phyloP scores from a whole-genome alignment of 1,140 invertebrate genomes.

The Pygmarrhopalites habei region DNA sequence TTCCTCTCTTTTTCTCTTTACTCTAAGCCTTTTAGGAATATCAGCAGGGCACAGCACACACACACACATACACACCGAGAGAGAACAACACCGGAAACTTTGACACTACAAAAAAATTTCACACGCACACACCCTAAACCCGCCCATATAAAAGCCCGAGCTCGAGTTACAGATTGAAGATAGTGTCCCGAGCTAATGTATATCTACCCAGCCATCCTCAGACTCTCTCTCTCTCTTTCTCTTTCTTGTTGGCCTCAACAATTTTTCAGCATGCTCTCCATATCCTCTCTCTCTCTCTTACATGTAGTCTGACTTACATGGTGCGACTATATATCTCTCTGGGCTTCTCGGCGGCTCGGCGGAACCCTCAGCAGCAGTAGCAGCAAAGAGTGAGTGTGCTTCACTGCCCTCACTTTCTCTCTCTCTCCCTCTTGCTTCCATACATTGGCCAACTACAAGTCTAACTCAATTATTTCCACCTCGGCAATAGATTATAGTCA shows the following conservation, averaged over 20 bases:
- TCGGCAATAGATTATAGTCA: slow-evolving; percentile 4
- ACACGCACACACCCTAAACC: slow-evolving; percentile 1
- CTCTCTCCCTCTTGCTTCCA: background rate
- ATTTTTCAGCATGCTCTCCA: too few species aligned
- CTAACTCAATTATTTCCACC: slow-evolving; percentile 2
- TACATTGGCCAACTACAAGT: background rate
- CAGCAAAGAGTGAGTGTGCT: background rate
- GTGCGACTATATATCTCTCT: too few species aligned
- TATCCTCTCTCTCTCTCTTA: too few species aligned
- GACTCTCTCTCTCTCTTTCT: background rate
- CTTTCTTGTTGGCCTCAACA: too few species aligned
- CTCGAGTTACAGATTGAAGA: slow-evolving; percentile 3
- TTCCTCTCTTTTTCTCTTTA: too few species aligned
- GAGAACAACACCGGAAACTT: background rate
- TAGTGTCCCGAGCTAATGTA: background rate
- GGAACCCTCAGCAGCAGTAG: background rate
- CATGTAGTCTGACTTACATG: too few species aligned
- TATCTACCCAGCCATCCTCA: background rate
- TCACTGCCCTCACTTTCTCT: background rate
- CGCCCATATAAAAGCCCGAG: background rate
- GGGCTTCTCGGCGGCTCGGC: background rate
- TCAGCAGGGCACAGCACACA: background rate
- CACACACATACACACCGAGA: background rate
- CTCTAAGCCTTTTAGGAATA: background rate
- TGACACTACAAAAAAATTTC: background rate